phyloP scores from a whole-genome alignment of 92 coral and sea anemone genomes.

The Porites rus region DNA sequence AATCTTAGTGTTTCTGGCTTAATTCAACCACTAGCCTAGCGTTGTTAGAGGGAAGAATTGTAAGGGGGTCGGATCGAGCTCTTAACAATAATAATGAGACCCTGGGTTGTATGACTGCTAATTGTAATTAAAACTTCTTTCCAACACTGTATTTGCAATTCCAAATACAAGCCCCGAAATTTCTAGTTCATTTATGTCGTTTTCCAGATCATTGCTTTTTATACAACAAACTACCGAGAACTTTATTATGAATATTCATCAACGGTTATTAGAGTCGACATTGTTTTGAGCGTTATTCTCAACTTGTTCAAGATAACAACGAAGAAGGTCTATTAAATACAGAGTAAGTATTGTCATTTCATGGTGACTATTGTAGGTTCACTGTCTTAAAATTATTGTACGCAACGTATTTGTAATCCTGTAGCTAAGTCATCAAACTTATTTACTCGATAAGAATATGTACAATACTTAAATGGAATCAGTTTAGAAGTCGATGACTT shows the following conservation, averaged over 20 bases:
- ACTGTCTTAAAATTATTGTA: no score
- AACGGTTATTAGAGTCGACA: background rate
- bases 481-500: background rate
- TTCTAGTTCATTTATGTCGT: background rate
- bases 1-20: no score
- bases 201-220: background rate
- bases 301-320: background rate
- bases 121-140: background rate
- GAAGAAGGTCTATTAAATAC: background rate
- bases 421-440: background rate
- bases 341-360: no score
- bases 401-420: no score
- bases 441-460: background rate
- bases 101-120: no score
- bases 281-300: background rate
- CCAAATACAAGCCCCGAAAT: background rate
- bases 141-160: background rate
- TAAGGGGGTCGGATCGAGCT: no score
- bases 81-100: no score
- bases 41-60: no score
- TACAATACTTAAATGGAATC: background rate
- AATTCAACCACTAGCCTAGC: no score
- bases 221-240: background rate
- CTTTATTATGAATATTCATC: background rate
- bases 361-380: no score